A percentile compares a stretch with the other conserved stretches of the same genome.
Conservation (phyloP, 2,113 vertebrate genomes). For the Psittacara wagleri region DNA sequence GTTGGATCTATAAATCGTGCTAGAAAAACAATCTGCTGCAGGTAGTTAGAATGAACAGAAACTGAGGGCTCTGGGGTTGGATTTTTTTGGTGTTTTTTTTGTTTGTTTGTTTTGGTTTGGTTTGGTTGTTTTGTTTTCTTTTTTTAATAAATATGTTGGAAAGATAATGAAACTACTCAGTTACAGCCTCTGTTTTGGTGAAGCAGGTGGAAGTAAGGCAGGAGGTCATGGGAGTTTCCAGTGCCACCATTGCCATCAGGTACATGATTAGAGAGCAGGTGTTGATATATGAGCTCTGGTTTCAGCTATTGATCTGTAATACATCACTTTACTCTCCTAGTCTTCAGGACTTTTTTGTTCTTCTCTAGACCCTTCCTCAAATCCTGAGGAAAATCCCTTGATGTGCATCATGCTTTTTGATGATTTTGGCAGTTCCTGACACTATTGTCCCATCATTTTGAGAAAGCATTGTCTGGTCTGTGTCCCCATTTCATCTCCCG, state of each 20-base stretch:
- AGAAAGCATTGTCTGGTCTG: neutral
- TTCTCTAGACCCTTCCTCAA: neutral
- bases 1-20: neutral
- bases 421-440: neutral
- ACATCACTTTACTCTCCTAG: neutral
- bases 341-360: neutral
- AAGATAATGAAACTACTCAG: neutral
- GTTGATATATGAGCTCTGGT: neutral
- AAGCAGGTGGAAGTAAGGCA: neutral
- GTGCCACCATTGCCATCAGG: neutral
- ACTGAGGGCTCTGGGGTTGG: neutral
- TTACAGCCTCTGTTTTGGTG: neutral
- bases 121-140: neutral
- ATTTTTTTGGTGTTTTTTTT: too few species aligned
- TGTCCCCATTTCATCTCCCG: accelerated
- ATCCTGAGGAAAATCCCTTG: neutral
- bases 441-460: accelerated
- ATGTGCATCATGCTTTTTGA: neutral
- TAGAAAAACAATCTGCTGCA: neutral
- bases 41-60: neutral
- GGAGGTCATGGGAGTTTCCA: neutral
- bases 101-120: accelerated
- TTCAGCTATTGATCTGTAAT: neutral
- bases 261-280: neutral
- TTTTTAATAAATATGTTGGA: neutral